Base-by-base conservation (phyloP, 2,888 invertebrate species). In the Resseliella maxima region DNA sequence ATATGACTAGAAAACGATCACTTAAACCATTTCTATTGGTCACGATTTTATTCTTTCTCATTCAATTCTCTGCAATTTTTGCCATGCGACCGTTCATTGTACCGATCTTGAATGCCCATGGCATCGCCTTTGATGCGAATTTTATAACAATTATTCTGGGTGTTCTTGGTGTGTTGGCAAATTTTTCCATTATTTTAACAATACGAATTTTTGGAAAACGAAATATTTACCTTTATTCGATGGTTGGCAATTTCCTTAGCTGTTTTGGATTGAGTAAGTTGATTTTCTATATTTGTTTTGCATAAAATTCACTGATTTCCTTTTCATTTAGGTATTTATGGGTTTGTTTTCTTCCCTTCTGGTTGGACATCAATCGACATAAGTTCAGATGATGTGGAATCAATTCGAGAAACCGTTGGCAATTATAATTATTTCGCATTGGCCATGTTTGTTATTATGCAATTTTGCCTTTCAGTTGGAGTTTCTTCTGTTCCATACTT, bases 41-140 rank as follows among this genome's bases (percentile, higher is more conserved):
- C 21, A 35, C 72, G 6, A 72, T 72, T 72, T 35, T 72, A 15
- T 72, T n/a, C 18, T 0, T 72, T 72, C 1, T 72, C 18, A 72
- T 72, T 35, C n/a, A 72, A 35, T 72, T 72, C 15, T 72, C 72
- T 31, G 72, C 35, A 72, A 72, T 72, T 35, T 72, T 72, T 72
- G 72, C n/a, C 1, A 72, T 72, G 72, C 72, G 72, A 31, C 35
- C 72, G 36, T 72, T 35, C 36, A 72, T 72, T 72, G 72, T 72
- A 3, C 72, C 15, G 15, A 72, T 72, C 3, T 15, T 72, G 12
- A 35, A 35, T 35, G 72, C 72, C 31, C n/a, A 72, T 72, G 72
- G 72, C 15, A 72, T 72, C 21, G n/a, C 72, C 2, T 5, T 64
- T 6, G 64, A 64, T 27, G 64, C 64, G 2, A 24, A 27, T 15